Evolutionary conservation across 1,140 invertebrate species (phyloP).

Genomic region (Apocrypta bakeri): DNA sequence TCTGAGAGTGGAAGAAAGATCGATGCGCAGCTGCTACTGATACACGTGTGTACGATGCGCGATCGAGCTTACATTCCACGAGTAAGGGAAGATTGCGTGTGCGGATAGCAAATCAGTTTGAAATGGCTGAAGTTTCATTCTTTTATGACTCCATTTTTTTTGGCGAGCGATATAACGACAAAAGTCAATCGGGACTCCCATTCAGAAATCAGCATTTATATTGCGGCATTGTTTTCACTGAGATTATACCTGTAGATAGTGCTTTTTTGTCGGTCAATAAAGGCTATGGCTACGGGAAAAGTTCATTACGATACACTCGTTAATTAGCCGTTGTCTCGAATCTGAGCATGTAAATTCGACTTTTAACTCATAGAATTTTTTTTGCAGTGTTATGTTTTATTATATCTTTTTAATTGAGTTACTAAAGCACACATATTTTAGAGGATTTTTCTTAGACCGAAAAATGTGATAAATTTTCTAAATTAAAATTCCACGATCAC

Average conservation of each 20-base stretch:
- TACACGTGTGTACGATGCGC: conserved; percentile 33
- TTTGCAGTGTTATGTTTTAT: no score
- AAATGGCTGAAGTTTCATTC: neutral
- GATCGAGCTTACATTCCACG: conserved; percentile 16
- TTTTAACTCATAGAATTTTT: no score
- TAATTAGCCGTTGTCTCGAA: no score
- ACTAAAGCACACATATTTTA: neutral
- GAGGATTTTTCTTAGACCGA: neutral
- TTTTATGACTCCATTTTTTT: neutral
- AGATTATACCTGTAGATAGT: neutral
- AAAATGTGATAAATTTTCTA: neutral
- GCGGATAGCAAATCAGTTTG: neutral
- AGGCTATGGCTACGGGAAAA: no score
- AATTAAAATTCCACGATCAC: neutral
- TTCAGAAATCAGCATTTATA: neutral
- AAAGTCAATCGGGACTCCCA: neutral
- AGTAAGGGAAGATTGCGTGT: neutral
- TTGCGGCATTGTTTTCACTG: neutral
- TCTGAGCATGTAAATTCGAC: no score
- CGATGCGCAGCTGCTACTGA: neutral
- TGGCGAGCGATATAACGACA: neutral
- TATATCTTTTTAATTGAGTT: neutral
- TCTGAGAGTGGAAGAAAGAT: conserved; percentile 26
- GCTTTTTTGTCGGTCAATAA: no score
- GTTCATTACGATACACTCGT: no score